Conservation (phyloP, 2,888 invertebrate species). For the Ametastegia equiseti region DNA sequence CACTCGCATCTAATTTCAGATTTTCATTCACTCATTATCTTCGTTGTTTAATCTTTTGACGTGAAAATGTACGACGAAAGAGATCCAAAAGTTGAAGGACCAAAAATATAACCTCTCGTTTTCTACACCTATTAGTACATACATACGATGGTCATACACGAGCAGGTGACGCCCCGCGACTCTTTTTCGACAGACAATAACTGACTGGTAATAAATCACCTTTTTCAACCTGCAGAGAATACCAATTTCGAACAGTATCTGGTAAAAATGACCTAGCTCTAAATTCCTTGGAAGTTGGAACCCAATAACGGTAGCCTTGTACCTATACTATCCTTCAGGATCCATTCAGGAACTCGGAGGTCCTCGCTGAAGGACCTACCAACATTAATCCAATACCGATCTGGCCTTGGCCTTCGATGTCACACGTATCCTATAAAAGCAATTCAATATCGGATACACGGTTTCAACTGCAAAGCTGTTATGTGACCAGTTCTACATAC, state of each 20-base stretch:
- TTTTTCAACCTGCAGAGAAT: conserved; percentile 9
- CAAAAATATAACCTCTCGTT: neutral
- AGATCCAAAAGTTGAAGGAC: neutral
- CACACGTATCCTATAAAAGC: conserved; percentile 12
- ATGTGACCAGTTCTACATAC: neutral
- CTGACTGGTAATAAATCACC: conserved; percentile 40
- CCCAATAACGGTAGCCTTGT: conserved; percentile 35
- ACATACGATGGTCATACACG: neutral
- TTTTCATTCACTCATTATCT: neutral
- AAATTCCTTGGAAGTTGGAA: conserved; percentile 20
- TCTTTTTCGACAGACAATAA: conserved; percentile 24
- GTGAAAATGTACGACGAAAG: neutral
- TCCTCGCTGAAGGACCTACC: conserved; percentile 17
- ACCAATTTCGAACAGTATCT: conserved; percentile 44
- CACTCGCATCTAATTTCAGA: neutral
- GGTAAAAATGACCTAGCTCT: conserved; percentile 41
- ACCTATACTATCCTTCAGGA: conserved; percentile 13
- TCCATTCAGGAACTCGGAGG: conserved; percentile 35
- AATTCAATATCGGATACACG: conserved; percentile 14
- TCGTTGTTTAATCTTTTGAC: neutral
- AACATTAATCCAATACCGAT: conserved; percentile 39
- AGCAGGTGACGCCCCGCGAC: conserved; percentile 27
- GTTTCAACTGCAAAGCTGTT: neutral
- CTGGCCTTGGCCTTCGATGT: conserved; percentile 43
- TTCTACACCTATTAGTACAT: neutral